Evolutionary conservation across 2,797 vertebrate genomes (phyloP).

Genomic region (Rhadinocentrus ornatus): DNA sequence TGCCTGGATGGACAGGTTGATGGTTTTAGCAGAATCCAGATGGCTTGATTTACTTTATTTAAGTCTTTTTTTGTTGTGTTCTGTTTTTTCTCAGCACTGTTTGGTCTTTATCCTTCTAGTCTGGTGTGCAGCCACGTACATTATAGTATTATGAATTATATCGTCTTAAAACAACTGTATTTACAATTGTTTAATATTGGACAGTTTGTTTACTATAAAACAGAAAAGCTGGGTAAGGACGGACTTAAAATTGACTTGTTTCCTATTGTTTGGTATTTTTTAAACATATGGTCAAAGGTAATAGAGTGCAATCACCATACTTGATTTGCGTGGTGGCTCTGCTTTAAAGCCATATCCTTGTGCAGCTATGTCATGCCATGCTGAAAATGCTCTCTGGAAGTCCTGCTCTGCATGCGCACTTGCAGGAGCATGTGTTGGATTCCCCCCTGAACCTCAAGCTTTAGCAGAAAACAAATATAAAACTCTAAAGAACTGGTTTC

Average conservation of each 20-base stretch:
- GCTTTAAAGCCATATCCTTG: not conserved
- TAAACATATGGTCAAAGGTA: no score
- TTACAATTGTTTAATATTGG: not conserved
- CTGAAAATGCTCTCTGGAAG: not conserved
- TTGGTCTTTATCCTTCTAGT: not conserved
- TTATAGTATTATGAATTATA: not conserved
- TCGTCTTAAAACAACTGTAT: not conserved
- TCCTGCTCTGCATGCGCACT: not conserved
- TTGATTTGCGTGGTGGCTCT: not conserved
- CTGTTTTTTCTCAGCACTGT: not conserved
- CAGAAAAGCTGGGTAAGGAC: not conserved
- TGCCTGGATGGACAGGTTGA: slow-evolving; percentile 4
- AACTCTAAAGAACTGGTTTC: not conserved
- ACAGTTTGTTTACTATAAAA: not conserved
- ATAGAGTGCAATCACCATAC: not conserved
- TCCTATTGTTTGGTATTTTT: no score
- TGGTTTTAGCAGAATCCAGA: slow-evolving; percentile 45
- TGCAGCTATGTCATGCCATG: not conserved
- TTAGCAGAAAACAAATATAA: not conserved
- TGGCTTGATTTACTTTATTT: slow-evolving; percentile 20
- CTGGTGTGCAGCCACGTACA: not conserved
- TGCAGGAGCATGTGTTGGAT: not conserved
- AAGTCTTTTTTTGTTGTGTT: not conserved
- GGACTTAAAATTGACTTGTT: no score
- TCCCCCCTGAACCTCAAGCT: not conserved